A percentile compares a stretch with the other conserved stretches of the same genome.
Evolutionary conservation across 2,113 vertebrate genomes (phyloP).

Genomic region (Lathamus discolor): DNA sequence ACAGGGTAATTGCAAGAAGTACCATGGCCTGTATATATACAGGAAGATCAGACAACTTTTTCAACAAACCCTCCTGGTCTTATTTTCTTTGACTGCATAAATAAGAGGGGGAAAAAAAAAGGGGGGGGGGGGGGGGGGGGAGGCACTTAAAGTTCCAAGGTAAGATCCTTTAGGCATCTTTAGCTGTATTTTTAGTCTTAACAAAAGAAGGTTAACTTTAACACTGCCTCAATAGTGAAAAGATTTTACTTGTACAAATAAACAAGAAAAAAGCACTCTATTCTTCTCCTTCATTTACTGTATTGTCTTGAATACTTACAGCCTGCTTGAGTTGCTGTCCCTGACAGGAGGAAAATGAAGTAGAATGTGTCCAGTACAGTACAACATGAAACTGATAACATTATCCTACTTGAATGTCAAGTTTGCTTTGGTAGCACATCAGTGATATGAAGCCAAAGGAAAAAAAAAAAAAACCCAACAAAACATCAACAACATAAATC

Average conservation of each 20-base stretch:
- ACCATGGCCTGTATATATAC: not conserved
- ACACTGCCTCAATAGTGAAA: not conserved
- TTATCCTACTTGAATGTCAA: constrained; percentile 35
- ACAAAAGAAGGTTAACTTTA: not conserved
- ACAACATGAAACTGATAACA: constrained; percentile 46
- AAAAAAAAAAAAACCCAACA: rapidly evolving
- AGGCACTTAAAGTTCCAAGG: not conserved
- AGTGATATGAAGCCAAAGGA: not conserved
- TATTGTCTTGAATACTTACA: not conserved
- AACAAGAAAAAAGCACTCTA: not conserved
- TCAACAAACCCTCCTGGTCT: not conserved
- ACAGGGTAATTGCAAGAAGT: not conserved
- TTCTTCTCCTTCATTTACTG: not conserved
- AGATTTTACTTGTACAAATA: not conserved
- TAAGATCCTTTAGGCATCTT: not conserved
- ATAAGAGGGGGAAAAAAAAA: not conserved
- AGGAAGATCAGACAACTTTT: not conserved
- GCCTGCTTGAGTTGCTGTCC: not conserved
- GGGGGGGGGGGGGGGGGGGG: too few species aligned
- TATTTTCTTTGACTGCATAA: not conserved
- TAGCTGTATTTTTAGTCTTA: not conserved
- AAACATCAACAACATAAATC: not conserved
- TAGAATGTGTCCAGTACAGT: not conserved
- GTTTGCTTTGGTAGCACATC: constrained; percentile 4
- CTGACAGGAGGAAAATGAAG: constrained; percentile 28